Base-by-base conservation (phyloP, 1,140 invertebrate genomes). In the Theocolax elegans region DNA sequence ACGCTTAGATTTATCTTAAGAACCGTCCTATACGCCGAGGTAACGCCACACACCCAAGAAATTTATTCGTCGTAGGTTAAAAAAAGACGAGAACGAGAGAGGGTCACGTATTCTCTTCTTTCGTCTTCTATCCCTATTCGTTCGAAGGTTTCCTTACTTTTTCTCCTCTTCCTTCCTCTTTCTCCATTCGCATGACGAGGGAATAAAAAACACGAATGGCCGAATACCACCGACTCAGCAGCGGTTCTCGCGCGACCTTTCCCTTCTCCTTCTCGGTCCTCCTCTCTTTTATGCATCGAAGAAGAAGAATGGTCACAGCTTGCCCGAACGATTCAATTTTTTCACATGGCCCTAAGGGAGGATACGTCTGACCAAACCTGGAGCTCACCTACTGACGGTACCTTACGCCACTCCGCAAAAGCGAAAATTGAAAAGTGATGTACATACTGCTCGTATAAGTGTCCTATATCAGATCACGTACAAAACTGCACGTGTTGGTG, bases 321-420 rank as follows among this genome's bases (percentile, higher is more conserved):
- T 64, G 68, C 25, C n/a, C 60, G 58, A 69, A 69, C 48, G 59
- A 64, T 71, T 71, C 51, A 65, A 71, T 64, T 67, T 67, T 54
- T 54, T 29, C n/a, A 0, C 51, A 19, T 10, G 23, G 10, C n/a
- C 48, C 21, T n/a, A 44, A n/a, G 35, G 35, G 35, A 13, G 6
- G 35, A 13, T 13, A 6, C 35, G 35, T 38, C 35, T 38, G 35
- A 38, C 35, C 21, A 15, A 2, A 25, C 8, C 48, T 12, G 1
- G 46, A 25, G 9, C 44, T 19, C n/a, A 9, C 3, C 59, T 19
- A 38, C n/a, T n/a, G n/a, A n/a, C n/a, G n/a, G n/a, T n/a, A n/a
- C 31, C 58, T 48, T 15, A 40, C 56, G 44, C 15, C 64, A 42
- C 64, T 21, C 51, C 56, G 31, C 31, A 4, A 35, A 35, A 35